phyloP scores from a whole-genome alignment of 2,797 vertebrate species.

The Clangula hyemalis region DNA sequence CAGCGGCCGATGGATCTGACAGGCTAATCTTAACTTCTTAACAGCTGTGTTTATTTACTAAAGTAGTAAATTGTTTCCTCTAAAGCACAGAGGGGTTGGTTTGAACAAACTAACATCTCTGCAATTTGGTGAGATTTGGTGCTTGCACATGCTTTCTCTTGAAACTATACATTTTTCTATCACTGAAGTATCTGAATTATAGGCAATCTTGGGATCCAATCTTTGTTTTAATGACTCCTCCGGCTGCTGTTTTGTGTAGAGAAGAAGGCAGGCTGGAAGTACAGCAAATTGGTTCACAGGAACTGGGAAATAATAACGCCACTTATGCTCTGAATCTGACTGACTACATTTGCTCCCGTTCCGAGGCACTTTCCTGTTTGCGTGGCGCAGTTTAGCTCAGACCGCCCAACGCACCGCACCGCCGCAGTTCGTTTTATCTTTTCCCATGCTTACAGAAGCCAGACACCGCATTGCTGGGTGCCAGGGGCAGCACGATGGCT shows the following conservation, averaged over 20 bases:
- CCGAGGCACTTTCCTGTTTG: not conserved
- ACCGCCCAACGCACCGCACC: not conserved
- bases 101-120: constrained; percentile 42
- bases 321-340: not conserved
- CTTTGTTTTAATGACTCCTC: constrained; percentile 53
- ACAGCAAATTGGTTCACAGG: constrained; percentile 26
- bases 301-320: constrained; percentile 22
- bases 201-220: constrained; percentile 12
- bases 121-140: constrained; percentile 36
- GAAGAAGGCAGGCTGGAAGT: constrained; percentile 16
- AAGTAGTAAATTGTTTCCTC: constrained; percentile 69
- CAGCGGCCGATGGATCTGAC: not conserved
- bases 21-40: constrained; percentile 47
- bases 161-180: constrained; percentile 42
- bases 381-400: not conserved
- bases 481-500: not conserved
- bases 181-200: constrained; percentile 45
- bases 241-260: not conserved
- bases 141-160: not conserved
- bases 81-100: constrained; percentile 29
- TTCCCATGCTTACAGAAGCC: not conserved
- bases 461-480: rapidly evolving
- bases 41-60: constrained; percentile 71
- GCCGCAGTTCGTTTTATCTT: not conserved
- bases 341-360: not conserved